These are phyloP conservation scores for Sinohyriopsis cumingii DNA, from an alignment of 2,888 invertebrate genomes.

Conservation along the genomic window DNA sequence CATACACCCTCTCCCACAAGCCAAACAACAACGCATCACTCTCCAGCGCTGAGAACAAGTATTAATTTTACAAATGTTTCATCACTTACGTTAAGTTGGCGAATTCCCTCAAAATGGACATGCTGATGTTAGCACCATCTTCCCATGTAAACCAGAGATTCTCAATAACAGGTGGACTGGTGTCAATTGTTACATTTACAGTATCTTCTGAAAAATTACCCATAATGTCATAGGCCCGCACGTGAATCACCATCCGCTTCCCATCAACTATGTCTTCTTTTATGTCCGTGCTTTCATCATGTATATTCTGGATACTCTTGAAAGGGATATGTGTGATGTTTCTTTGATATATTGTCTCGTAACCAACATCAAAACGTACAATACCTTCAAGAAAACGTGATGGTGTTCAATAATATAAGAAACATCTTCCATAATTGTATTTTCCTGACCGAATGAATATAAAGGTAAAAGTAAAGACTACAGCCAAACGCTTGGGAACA, in stretches of 20 bases:
- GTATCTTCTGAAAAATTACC: conserved; percentile 28
- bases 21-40: background rate
- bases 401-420: background rate
- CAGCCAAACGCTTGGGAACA: background rate
- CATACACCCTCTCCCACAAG: too few relatives aligned
- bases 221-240: conserved; percentile 30
- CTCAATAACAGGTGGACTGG: conserved; percentile 33
- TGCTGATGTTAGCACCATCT: conserved; percentile 36
- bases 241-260: conserved; percentile 20
- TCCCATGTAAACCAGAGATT: conserved; percentile 39
- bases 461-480: background rate
- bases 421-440: too few relatives aligned
- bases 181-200: conserved; percentile 27
- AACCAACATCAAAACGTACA: conserved; percentile 20
- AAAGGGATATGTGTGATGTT: conserved; percentile 1
- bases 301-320: conserved; percentile 11
- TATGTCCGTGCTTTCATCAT: conserved; percentile 8
- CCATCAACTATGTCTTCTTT: conserved; percentile 27
- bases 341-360: conserved; percentile 10
- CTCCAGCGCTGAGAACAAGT: background rate
- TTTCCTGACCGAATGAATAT: background rate
- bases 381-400: conserved; percentile 13
- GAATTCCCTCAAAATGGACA: conserved; percentile 33
- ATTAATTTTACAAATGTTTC: background rate
- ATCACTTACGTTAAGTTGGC: conserved; percentile 34